These are phyloP conservation scores for Enteromius viviparus DNA, from an alignment of 2,797 vertebrate genomes.

Conservation along the genomic window DNA sequence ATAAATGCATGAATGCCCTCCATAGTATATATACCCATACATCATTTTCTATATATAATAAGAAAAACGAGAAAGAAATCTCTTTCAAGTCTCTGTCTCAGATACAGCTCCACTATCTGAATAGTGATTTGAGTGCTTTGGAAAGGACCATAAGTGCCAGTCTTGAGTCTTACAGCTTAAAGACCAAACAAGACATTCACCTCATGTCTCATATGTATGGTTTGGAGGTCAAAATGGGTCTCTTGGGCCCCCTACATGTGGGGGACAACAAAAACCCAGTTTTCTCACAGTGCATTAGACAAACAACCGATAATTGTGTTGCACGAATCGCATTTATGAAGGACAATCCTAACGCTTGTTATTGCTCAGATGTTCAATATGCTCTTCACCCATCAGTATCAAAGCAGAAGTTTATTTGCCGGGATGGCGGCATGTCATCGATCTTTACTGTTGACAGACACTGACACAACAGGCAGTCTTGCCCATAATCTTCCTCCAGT, in stretches of 20 bases:
- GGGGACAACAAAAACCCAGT: neutral
- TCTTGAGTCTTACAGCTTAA: neutral
- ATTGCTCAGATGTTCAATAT: neutral
- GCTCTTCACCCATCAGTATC: neutral
- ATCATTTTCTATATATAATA: neutral
- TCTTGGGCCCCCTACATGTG: neutral
- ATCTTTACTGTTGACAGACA: constrained; percentile 28
- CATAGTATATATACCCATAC: no score
- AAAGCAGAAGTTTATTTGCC: constrained; percentile 20
- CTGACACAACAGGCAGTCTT: constrained; percentile 30
- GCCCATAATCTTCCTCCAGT: constrained; percentile 35
- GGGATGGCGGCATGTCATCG: constrained; percentile 22
- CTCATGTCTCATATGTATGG: no score
- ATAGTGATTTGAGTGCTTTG: neutral
- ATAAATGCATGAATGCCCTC: no score
- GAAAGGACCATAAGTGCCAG: neutral
- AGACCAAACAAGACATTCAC: neutral
- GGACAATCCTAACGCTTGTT: neutral
- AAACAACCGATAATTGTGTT: neutral
- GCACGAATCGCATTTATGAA: neutral
- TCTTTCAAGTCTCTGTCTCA: neutral
- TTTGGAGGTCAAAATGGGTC: neutral
- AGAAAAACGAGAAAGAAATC: neutral
- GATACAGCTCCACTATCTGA: neutral
- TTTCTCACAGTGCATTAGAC: neutral